These are phyloP conservation scores for Leptinotarsa rubiginosa DNA, from an alignment of 2,888 invertebrate genomes.

Conservation along the genomic window DNA sequence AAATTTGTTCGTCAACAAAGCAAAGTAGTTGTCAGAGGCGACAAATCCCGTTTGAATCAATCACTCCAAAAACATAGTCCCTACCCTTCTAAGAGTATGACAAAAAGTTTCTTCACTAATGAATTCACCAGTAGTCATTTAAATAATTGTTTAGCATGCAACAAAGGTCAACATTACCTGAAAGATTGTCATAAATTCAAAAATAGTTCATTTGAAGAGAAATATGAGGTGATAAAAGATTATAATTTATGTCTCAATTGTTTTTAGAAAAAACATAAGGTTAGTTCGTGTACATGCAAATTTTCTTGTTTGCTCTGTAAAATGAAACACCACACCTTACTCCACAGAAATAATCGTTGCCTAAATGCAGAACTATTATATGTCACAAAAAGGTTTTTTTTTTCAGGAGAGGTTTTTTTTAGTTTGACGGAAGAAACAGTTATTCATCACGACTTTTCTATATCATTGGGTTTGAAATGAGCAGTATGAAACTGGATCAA, in stretches of 20 bases:
- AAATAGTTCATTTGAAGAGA: constrained; percentile 16
- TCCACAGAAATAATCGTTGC: too few species aligned
- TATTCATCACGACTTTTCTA: too few species aligned
- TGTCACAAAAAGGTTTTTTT: too few species aligned
- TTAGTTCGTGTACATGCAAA: constrained; percentile 16
- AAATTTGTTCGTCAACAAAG: too few species aligned
- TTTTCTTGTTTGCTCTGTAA: not conserved
- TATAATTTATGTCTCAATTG: constrained; percentile 29
- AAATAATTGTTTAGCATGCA: not conserved
- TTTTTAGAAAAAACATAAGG: constrained; percentile 22
- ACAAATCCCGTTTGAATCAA: not conserved
- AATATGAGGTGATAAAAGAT: constrained; percentile 23
- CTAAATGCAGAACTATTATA: too few species aligned
- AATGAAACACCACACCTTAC: too few species aligned
- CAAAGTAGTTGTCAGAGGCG: too few species aligned
- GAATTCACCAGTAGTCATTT: too few species aligned
- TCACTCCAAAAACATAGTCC: not conserved
- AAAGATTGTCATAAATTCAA: constrained; percentile 24
- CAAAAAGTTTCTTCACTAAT: not conserved
- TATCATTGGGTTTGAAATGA: too few species aligned
- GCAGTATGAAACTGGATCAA: too few species aligned
- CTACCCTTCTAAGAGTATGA: not conserved
- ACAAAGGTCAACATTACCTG: constrained; percentile 21
- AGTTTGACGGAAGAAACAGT: too few species aligned
- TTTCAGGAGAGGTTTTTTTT: too few species aligned